Base-by-base conservation (phyloP, 2,113 vertebrate species). In the Irena cyanogastra region DNA sequence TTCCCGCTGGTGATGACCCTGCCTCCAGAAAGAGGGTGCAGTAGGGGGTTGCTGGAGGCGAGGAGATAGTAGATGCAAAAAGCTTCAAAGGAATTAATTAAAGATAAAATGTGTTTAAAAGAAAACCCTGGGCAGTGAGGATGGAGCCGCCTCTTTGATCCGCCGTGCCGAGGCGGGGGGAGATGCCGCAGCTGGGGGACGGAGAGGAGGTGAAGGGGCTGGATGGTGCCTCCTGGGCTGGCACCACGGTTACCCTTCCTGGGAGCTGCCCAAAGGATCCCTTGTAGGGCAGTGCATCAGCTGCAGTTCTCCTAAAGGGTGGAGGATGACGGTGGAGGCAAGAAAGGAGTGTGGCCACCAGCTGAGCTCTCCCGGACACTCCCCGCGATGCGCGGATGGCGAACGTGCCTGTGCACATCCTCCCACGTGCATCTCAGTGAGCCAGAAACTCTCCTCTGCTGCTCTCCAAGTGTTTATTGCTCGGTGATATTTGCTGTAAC, bases 71-170 rank as follows among this genome's bases (percentile, higher is more conserved):
- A 2, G 30, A 39, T 76, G 90, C 64, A 28, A 63, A 79, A 94
- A 69, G 90, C 94, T 94, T 96, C 95, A 96, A 94, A 95, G 80
- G 94, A 95, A 97, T 95, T 93, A 92, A 95, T 97, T 93, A 96
- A 91, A 95, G 90, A 90, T 93, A 79, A 92, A 91, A 93, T 81
- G 89, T 30, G 53, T 89, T 96, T 91, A 70, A 74, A 81, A 96
- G 66, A 74, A 83, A 81, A 89, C 69, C 61, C 65, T 76, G 92
- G 87, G 94, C 53, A 39, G 53, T 52, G 3, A 61, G 86, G 66
- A 65, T 20, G 53, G 83, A 87, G 91, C 72, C 0, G 6, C 53
- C 6, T 59, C 83, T 95, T 96, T 93, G 95, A 94, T 96, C 77
- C 1, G 0, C 64, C 0, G 0, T 44, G 60, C 69, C 2, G 5